These are phyloP conservation scores for Drosophila nannoptera DNA, from an alignment of 1,140 invertebrate species.

Conservation along the genomic window DNA sequence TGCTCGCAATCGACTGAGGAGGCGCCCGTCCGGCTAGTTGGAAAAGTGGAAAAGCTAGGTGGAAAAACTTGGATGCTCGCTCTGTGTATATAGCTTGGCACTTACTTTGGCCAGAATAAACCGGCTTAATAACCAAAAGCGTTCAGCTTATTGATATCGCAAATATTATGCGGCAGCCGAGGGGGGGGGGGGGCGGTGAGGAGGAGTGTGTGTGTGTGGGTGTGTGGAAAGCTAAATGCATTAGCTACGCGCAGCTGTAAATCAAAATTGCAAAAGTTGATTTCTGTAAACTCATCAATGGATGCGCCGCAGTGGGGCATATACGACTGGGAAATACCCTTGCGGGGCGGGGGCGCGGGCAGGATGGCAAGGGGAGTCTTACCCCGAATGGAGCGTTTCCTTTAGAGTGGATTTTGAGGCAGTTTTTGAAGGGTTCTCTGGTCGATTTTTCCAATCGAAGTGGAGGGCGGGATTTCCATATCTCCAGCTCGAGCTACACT, in stretches of 20 bases:
- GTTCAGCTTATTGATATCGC: constrained; percentile 68
- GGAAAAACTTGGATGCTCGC: not conserved
- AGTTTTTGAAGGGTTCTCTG: too few species aligned
- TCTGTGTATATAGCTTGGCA: constrained; percentile 10
- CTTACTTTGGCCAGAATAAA: constrained; percentile 73
- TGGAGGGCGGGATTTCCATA: too few species aligned
- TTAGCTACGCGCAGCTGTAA: not conserved
- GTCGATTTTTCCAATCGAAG: too few species aligned
- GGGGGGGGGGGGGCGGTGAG: not conserved
- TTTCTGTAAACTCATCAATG: not conserved
- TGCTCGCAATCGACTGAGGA: constrained; percentile 8
- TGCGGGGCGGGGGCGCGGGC: too few species aligned
- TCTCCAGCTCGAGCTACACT: too few species aligned
- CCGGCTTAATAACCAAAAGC: constrained; percentile 70
- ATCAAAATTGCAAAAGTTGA: not conserved
- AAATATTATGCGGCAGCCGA: constrained; percentile 59
- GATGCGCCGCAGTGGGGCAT: too few species aligned
- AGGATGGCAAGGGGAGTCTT: too few species aligned
- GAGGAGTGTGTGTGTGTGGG: not conserved
- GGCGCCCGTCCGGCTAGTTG: not conserved
- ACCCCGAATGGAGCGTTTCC: too few species aligned
- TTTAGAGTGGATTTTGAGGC: too few species aligned
- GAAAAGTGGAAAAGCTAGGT: not conserved
- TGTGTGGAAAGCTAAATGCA: constrained; percentile 8
- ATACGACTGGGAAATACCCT: too few species aligned